Evolutionary conservation across 1,140 invertebrate genomes (phyloP).

Genomic region (Aphis gossypii): DNA sequence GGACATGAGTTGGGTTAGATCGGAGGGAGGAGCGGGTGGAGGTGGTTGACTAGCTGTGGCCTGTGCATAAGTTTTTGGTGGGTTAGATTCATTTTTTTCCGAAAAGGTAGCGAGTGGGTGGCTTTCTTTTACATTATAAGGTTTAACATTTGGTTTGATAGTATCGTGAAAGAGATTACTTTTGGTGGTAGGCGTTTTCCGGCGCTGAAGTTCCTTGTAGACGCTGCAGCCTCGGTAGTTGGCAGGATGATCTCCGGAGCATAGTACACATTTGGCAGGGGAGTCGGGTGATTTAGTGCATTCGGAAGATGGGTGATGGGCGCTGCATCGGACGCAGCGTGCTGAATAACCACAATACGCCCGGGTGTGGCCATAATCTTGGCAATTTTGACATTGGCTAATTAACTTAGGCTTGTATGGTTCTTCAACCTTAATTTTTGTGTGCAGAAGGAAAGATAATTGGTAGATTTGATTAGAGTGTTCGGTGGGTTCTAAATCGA

Average conservation of each 20-base stretch:
- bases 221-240: conserved; percentile 63
- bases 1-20: neutral
- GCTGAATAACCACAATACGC: neutral
- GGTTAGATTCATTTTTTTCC: neutral
- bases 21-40: neutral
- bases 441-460: neutral
- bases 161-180: conserved; percentile 8
- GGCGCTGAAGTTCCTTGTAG: conserved; percentile 59
- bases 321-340: neutral
- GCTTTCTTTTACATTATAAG: conserved; percentile 22
- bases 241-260: conserved; percentile 41
- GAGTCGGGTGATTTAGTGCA: neutral
- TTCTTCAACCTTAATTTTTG: neutral
- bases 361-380: neutral
- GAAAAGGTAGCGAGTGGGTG: neutral
- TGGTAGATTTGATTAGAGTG: conserved; percentile 63
- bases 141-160: neutral
- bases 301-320: neutral
- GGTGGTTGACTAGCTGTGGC: neutral
- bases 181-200: neutral
- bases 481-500: conserved; percentile 62
- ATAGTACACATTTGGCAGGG: neutral
- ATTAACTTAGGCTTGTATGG: neutral
- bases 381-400: neutral
- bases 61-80: neutral